Conservation (phyloP, 2,888 invertebrate species). For the Elaeidobius kamerunicus region DNA sequence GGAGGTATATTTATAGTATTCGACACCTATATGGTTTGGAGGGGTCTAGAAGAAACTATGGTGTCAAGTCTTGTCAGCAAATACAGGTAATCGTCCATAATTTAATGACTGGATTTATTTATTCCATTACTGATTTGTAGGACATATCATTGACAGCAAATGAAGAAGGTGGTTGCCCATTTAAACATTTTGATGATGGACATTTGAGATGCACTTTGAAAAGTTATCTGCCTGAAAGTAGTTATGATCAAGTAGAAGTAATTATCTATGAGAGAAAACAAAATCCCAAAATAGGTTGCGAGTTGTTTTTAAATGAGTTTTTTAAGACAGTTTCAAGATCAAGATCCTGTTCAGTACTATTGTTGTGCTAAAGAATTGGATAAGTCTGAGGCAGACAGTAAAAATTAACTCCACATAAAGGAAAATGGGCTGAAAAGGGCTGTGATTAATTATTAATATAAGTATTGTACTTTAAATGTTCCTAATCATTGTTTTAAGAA, state of each 20-base stretch:
- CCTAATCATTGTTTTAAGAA: too few species aligned
- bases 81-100: slow-evolving; percentile 54
- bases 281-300: slow-evolving; percentile 33
- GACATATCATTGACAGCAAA: slow-evolving; percentile 40
- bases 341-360: neutral
- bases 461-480: too few species aligned
- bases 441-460: too few species aligned
- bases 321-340: neutral
- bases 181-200: slow-evolving; percentile 55
- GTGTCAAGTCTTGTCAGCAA: slow-evolving; percentile 56
- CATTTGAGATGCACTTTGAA: slow-evolving; percentile 48
- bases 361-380: neutral
- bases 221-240: slow-evolving; percentile 20
- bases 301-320: neutral
- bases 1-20: slow-evolving; percentile 53
- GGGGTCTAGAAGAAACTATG: slow-evolving; percentile 60
- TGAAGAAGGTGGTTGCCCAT: slow-evolving; percentile 63
- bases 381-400: too few species aligned
- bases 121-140: slow-evolving; percentile 5
- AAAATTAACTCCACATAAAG: too few species aligned
- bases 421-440: too few species aligned
- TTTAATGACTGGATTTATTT: too few species aligned
- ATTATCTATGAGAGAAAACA: slow-evolving; percentile 34
- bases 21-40: slow-evolving; percentile 71
- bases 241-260: slow-evolving; percentile 31